A percentile compares a stretch with the other conserved stretches of the same genome.
Conservation (phyloP, 1,140 invertebrate genomes). For the Zaprionus tsacasi region DNA sequence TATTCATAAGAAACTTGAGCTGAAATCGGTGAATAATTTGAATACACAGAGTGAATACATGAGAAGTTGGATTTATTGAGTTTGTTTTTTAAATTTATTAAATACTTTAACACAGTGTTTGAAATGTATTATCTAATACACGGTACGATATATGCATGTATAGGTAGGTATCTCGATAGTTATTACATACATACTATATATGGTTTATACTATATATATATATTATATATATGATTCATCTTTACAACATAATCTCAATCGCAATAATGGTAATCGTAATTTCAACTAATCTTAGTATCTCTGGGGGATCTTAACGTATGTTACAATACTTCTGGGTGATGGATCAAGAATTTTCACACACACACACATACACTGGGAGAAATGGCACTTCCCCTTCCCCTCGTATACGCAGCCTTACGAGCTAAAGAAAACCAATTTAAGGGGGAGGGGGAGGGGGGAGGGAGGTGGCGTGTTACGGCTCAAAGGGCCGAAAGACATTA, state of each 20-base stretch:
- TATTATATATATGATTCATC: constrained; percentile 23
- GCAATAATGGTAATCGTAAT: constrained; percentile 44
- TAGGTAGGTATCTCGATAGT: constrained; percentile 47
- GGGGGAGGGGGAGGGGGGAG: not conserved
- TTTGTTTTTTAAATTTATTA: constrained; percentile 75
- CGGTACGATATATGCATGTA: constrained; percentile 56
- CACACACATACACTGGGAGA: constrained; percentile 10
- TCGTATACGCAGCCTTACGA: constrained; percentile 34
- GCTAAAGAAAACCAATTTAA: constrained; percentile 24
- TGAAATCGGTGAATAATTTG: not conserved
- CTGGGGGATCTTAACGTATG: constrained; percentile 70
- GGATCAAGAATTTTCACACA: constrained; percentile 62
- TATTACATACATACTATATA: constrained; percentile 11
- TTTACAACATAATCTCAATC: constrained; percentile 69
- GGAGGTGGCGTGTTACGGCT: constrained; percentile 26
- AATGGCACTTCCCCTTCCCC: constrained; percentile 14
- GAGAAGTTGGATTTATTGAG: constrained; percentile 48
- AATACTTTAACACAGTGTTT: constrained; percentile 83
- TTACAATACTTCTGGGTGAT: constrained; percentile 69
- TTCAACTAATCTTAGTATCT: constrained; percentile 62
- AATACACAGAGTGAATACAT: not conserved
- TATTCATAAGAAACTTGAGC: not conserved
- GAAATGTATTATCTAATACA: constrained; percentile 78
- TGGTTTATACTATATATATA: not conserved
- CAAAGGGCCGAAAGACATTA: constrained; percentile 72